Evolutionary conservation across 2,888 invertebrate species (phyloP).

Genomic region (Pristionchus japonicus): DNA sequence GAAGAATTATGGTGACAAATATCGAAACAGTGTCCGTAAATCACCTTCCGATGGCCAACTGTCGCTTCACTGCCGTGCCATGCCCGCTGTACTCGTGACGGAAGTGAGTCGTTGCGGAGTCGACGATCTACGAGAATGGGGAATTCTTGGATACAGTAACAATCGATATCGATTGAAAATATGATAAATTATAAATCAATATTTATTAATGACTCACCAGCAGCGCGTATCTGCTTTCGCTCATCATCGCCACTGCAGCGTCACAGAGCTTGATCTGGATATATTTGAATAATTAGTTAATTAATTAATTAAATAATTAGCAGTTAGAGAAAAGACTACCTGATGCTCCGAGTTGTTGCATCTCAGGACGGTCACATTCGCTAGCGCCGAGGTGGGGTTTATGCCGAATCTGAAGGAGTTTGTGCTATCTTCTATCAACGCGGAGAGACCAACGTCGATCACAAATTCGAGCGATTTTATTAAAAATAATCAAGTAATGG

Average conservation of each 20-base stretch:
- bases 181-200: background rate
- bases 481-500: too few relatives aligned
- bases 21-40: too few relatives aligned
- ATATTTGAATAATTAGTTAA: background rate
- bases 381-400: constrained; percentile 89
- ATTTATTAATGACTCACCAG: constrained; percentile 76
- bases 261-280: constrained; percentile 24
- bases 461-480: too few relatives aligned
- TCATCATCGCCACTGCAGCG: constrained; percentile 91
- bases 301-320: background rate
- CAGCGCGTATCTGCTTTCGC: constrained; percentile 84
- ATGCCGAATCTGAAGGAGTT: constrained; percentile 85
- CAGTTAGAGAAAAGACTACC: background rate
- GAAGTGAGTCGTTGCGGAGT: constrained; percentile 89
- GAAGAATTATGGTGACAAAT: too few relatives aligned
- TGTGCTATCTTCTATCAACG: background rate
- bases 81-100: constrained; percentile 93
- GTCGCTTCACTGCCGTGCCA: constrained; percentile 92
- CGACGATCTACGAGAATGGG: constrained; percentile 84
- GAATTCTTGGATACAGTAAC: too few relatives aligned
- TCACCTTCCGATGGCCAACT: constrained; percentile 93
- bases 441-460: background rate
- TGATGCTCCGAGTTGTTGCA: constrained; percentile 95
- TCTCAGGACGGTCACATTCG: constrained; percentile 96
- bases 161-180: too few relatives aligned